Evolutionary conservation across 2,888 invertebrate genomes (phyloP), one percentile per base, ranked within the genome.

Genomic region (Artemia sinica): DNA sequence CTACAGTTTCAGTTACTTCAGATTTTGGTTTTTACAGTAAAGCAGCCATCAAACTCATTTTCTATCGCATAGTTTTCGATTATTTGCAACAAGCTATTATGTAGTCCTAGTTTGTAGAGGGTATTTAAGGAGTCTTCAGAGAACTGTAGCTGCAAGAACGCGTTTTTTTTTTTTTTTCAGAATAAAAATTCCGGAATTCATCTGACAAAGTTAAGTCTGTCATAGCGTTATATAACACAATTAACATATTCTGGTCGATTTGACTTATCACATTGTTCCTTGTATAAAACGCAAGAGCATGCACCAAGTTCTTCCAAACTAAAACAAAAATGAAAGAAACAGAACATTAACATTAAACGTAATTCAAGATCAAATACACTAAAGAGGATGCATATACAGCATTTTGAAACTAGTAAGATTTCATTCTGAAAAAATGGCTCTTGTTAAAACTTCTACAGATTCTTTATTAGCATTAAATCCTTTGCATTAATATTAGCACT

Each of bases 11-110:
- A 10, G 63, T 10, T 18, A 58, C 63, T 28, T 58, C 63, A 58
- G 28, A 58, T 41, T 41, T 41, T 18, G 63, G 63, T 9, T 58
- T n/a, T 28, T 9, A 28, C 28, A 28, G 14, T 58, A 28, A 18
- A 58, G 28, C 63, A 58, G 28, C 63, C 63, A 18, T 58, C 63
- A 58, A 58, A 11, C 63, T 58, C 28, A 28, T 58, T 58, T 9
- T 58, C 28, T 11, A 58, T 28, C 8, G 63, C 28, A 28, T 18
- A 58, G 28, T 58, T 28, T 58, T 58, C 14, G n/a, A 58, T 58
- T n/a, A 58, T 58, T 58, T 58, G n/a, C 63, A 58, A 58, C 11
- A 58, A 58, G 8, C 28, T 28, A 9, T 28, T 58, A 2, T n/a
- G 63, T 9, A 58, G 63, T 8, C 63, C 12, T 8, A 58, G 63